Evolutionary conservation across 2,797 vertebrate genomes (phyloP).

Genomic region (Hapalemur alaotrensis): DNA sequence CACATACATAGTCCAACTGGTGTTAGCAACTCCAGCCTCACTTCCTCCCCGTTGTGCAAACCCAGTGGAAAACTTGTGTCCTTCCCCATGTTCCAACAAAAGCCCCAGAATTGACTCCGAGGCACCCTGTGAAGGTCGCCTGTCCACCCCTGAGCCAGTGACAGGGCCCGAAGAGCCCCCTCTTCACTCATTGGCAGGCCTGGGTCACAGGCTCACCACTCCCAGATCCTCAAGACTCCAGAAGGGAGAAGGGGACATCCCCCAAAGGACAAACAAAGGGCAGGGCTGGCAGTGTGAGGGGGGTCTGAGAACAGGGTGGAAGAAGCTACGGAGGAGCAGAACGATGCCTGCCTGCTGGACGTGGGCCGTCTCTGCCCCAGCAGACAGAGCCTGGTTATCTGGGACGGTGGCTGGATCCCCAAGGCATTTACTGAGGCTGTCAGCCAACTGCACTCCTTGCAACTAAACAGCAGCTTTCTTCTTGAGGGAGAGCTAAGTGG

Average conservation of each 20-base stretch:
- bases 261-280: neutral
- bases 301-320: neutral
- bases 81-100: neutral
- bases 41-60: neutral
- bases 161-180: neutral
- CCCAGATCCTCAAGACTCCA: neutral
- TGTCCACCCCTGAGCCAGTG: neutral
- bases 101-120: neutral
- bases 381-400: neutral
- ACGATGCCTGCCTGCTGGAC: neutral
- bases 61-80: neutral
- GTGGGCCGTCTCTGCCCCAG: neutral
- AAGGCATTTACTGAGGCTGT: neutral
- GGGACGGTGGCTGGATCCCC: neutral
- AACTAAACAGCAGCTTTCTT: neutral
- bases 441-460: neutral
- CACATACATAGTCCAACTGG: neutral
- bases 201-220: neutral
- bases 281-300: neutral
- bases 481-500: neutral
- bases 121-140: neutral
- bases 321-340: neutral
- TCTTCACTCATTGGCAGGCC: neutral
- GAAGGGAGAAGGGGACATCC: neutral
- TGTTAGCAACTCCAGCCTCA: neutral